Evolutionary conservation across 2,888 invertebrate species (phyloP).

Genomic region (Charanyca ferruginea): DNA sequence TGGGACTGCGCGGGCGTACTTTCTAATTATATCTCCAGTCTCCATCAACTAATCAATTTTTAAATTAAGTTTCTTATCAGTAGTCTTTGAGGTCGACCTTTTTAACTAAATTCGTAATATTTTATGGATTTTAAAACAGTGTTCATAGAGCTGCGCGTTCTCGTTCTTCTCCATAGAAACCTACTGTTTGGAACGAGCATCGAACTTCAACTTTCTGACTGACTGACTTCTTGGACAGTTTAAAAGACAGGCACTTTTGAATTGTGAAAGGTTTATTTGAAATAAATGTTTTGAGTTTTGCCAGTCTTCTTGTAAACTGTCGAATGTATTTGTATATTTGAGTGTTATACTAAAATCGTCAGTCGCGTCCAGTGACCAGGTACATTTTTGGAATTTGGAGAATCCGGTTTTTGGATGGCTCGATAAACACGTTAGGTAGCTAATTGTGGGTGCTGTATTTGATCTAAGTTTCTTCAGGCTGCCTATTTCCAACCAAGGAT

Average conservation of each 20-base stretch:
- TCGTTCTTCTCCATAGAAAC: too few species aligned
- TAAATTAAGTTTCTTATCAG: conserved; percentile 36
- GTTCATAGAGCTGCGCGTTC: too few species aligned
- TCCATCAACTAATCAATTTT: conserved; percentile 31
- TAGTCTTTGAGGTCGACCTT: conserved; percentile 32
- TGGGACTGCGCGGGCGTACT: conserved; percentile 67
- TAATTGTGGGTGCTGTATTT: conserved; percentile 39
- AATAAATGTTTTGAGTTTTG: too few species aligned
- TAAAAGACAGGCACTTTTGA: too few species aligned
- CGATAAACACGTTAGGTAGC: conserved; percentile 36
- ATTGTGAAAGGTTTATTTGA: too few species aligned
- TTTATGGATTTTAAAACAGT: too few species aligned
- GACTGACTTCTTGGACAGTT: too few species aligned
- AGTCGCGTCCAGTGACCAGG: conserved; percentile 28
- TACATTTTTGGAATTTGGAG: conserved; percentile 37
- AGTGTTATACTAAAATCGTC: conserved; percentile 6
- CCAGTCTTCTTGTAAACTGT: neutral
- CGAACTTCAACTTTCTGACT: too few species aligned
- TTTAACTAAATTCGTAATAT: too few species aligned
- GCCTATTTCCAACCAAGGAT: conserved; percentile 53
- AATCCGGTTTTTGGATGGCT: conserved; percentile 45
- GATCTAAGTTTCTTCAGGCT: conserved; percentile 30
- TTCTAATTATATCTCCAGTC: conserved; percentile 71
- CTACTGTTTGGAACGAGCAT: too few species aligned
- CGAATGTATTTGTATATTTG: conserved; percentile 5